Percentiles rank a stretch among this genome's conserved stretches.
Conservation (phyloP, 2,888 invertebrate species). For the Boloria euphrosyne region DNA sequence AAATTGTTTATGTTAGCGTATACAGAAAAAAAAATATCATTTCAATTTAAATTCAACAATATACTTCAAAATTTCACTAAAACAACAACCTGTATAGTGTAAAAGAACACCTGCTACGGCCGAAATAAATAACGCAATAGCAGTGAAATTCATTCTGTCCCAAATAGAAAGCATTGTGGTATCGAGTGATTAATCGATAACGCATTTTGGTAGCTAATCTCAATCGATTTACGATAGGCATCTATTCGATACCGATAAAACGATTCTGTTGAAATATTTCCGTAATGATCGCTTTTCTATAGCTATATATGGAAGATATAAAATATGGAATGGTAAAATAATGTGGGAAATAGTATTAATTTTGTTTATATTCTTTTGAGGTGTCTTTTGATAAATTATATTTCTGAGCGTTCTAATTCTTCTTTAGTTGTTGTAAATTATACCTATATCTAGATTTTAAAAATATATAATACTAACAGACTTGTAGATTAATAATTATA, state of each 20-base stretch:
- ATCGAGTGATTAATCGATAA: conserved; percentile 51
- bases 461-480: too few relatives aligned
- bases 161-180: conserved; percentile 56
- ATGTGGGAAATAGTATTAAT: conserved; percentile 4
- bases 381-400: not conserved
- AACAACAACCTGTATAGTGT: conserved; percentile 56
- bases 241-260: conserved; percentile 57
- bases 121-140: conserved; percentile 71
- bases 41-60: not conserved
- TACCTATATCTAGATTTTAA: too few relatives aligned
- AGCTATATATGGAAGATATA: conserved; percentile 17
- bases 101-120: conserved; percentile 64
- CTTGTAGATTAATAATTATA: too few relatives aligned
- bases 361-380: not conserved
- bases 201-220: conserved; percentile 58
- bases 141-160: conserved; percentile 75
- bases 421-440: too few relatives aligned
- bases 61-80: conserved; percentile 5
- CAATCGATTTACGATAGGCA: conserved; percentile 60
- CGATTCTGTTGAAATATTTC: conserved; percentile 39
- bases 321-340: conserved; percentile 16
- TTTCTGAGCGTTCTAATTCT: too few relatives aligned
- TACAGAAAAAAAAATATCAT: not conserved
- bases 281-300: conserved; percentile 35
- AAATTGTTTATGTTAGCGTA: too few relatives aligned